phyloP scores from a whole-genome alignment of 2,888 invertebrate species.

The Pasiphila rectangulata region DNA sequence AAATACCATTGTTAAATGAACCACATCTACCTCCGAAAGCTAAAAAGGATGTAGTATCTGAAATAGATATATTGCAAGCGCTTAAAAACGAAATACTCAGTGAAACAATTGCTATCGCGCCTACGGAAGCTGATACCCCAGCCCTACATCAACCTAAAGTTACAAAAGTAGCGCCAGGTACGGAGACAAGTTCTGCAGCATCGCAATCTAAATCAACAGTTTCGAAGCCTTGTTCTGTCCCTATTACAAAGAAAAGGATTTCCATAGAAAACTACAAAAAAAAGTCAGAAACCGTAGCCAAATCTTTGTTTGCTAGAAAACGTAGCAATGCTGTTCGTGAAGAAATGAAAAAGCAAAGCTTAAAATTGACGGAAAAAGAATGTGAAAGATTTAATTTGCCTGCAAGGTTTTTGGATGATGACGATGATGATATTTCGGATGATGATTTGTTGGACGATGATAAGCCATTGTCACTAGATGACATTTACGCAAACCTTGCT shows the following conservation, averaged over 20 bases:
- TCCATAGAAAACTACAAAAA: conserved; percentile 75
- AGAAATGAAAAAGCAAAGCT: conserved; percentile 60
- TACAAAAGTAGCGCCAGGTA: conserved; percentile 57
- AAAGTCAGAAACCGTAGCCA: conserved; percentile 41
- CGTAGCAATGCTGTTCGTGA: conserved; percentile 32
- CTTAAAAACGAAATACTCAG: conserved; percentile 72
- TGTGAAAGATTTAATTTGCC: conserved; percentile 70
- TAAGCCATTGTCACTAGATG: conserved; percentile 38
- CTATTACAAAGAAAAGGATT: conserved; percentile 66
- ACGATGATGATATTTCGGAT: conserved; percentile 50
- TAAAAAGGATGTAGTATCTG: conserved; percentile 54
- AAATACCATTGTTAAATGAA: conserved; percentile 63
- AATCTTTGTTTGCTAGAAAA: conserved; percentile 37
- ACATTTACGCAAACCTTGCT: conserved; percentile 55
- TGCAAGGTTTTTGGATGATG: conserved; percentile 50
- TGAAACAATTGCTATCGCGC: conserved; percentile 53
- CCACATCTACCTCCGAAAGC: conserved; percentile 39
- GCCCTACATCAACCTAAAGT: conserved; percentile 69
- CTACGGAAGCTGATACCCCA: conserved; percentile 53
- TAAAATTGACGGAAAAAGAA: conserved; percentile 74
- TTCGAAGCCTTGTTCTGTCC: conserved; percentile 45
- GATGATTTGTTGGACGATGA: conserved; percentile 43
- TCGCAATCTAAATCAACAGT: conserved; percentile 68
- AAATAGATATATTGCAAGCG: conserved; percentile 74
- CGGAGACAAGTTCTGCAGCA: conserved; percentile 53